Evolutionary conservation across 2,797 vertebrate genomes (phyloP), one percentile per base, ranked within the genome.

Genomic region (Carduelis carduelis): DNA sequence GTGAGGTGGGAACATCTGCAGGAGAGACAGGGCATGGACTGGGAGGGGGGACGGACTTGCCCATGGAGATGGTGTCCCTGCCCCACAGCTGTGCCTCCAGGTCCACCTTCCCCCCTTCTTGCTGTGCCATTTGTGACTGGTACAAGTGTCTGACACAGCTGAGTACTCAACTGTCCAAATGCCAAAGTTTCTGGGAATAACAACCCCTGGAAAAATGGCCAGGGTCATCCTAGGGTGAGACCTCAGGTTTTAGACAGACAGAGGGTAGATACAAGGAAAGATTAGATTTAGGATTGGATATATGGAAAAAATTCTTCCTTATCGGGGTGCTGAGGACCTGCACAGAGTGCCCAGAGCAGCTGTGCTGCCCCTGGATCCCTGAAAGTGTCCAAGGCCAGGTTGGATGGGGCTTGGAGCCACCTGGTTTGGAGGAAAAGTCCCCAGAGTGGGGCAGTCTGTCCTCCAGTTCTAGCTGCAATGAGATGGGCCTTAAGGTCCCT

Each of bases 341-440:
- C 30, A 34, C n/a, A 57, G n/a, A 14, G 14, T 28, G 26, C 32
- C 7, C 43, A 56, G 35, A 64, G 57, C 3, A 78, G 35, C 26
- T 63, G 18, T 13, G 35, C 57, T 87, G 49, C 15, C n/a, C 23
- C 52, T 63, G 57, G 28, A 44, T 9, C n/a, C 23, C 14, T 65
- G 84, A 37, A 3, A 65, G 28, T 34, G n/a, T 4, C 52, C 60
- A 59, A 30, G n/a, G 52, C 44, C 20, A 18, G 68, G 13, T 0
- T 70, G 56, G 43, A 43, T 0, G 2, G 30, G 9, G 30, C 41
- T n/a, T 50, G 44, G 59, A 57, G 16, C 23, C 1, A 0, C 11
- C 34, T 87, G 20, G 24, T 0, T 2, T 14, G 44, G n/a, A 12
- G 24, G 37, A 22, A 80, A 28, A 53, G 8, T 53, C 52, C 52